Evolutionary conservation across 1,140 invertebrate species (phyloP).

Genomic region (Drosophila pachea): DNA sequence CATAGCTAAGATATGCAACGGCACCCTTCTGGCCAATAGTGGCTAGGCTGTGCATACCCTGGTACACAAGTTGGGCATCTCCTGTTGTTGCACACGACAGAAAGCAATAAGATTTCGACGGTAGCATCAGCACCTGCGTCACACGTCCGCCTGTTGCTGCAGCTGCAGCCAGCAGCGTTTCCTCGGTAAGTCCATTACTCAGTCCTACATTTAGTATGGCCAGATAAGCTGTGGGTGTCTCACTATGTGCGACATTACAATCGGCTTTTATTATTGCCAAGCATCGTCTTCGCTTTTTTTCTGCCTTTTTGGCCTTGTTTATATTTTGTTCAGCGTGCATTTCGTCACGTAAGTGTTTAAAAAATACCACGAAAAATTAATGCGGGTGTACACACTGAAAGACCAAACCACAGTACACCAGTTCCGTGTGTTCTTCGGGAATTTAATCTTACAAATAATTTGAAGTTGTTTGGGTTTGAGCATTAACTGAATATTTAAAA

Average conservation of each 20-base stretch:
- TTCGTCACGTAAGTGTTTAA: conserved; percentile 5
- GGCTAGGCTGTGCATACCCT: conserved; percentile 80
- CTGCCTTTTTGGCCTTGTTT: conserved; percentile 66
- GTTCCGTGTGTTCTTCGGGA: not conserved
- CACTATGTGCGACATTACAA: conserved; percentile 64
- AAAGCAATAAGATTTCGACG: conserved; percentile 88
- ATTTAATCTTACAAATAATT: not conserved
- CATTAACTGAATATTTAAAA: conserved; percentile 1
- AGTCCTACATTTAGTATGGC: conserved; percentile 84
- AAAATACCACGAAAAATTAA: conserved; percentile 11
- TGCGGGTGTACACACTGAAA: conserved; percentile 20
- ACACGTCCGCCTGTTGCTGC: conserved; percentile 80
- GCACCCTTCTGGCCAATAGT: conserved; percentile 80
- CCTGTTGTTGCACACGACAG: conserved; percentile 80
- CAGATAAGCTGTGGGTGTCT: conserved; percentile 44
- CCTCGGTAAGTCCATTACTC: conserved; percentile 84
- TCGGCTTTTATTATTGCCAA: conserved; percentile 65
- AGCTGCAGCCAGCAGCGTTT: conserved; percentile 80
- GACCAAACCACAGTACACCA: not conserved
- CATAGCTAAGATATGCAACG: conserved; percentile 84
- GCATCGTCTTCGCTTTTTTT: conserved; percentile 66
- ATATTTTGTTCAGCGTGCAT: conserved; percentile 62
- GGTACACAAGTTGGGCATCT: conserved; percentile 80
- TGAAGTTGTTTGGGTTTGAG: not conserved
- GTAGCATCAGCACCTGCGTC: conserved; percentile 83